Base-by-base conservation (phyloP, 2,113 vertebrate genomes). In the Empidonax alnorum region DNA sequence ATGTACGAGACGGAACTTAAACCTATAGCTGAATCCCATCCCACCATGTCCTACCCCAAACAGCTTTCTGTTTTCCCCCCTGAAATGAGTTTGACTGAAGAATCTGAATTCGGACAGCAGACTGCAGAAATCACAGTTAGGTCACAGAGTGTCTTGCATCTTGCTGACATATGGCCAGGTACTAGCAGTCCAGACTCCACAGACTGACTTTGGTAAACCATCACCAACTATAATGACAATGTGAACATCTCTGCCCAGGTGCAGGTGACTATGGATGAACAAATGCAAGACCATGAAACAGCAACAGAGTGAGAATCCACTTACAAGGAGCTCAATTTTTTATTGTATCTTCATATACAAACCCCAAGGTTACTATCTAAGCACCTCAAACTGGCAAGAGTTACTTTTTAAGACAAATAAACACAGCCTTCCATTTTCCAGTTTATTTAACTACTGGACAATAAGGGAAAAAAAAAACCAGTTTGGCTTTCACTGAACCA, bases 151-250 rank as follows among this genome's bases (percentile, higher is more conserved):
- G 22, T 28, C 35, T 50, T 50, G 46, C 35, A 75, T 14, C 65
- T 69, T 0, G 0, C 46, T 3, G 6, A 63, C 10, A 28, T 12
- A 21, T 72, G 25, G 25, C 15, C 17, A 56, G 65, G 33, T 33
- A 69, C 4, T 8, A 47, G 44, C 55, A 46, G 30, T 21, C 23
- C 41, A 73, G 49, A 63, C n/a, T 75, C 46, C 66, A 53, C 6
- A 63, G 81, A 37, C 7, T 3, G 3, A 33, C 72, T 67, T 23
- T 71, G 59, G 25, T 6, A 75, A 39, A 62, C 22, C n/a, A 69
- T 8, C 2, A 4, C 50, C 35, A 80, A 42, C 25, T 49, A 17
- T 6, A 81, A 78, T 1, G 6, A 22, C 39, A 73, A 37, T 19
- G 4, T 42, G 47, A 72, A 68, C 22, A 35, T 4, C 41, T 35